A percentile compares a stretch with the other conserved stretches of the same genome.
Evolutionary conservation across 2,113 vertebrate species (phyloP).

Genomic region (Melierax canorus): DNA sequence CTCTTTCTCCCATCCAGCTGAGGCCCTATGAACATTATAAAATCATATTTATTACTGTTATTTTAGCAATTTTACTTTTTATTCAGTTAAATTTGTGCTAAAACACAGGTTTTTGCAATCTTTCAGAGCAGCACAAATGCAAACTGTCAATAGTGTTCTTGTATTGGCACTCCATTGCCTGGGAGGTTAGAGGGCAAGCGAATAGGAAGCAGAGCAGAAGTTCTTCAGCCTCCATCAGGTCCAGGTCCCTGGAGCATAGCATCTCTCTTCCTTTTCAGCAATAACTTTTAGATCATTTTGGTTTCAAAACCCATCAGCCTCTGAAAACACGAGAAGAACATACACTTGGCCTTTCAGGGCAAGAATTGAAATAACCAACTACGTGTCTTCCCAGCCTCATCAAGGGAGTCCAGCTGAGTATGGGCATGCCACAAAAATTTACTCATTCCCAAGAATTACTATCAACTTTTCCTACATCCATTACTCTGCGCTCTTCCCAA

Average conservation of each 20-base stretch:
- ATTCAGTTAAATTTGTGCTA: background rate
- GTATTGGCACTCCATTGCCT: background rate
- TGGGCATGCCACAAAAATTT: background rate
- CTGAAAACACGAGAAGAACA: background rate
- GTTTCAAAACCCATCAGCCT: background rate
- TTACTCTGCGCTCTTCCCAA: background rate
- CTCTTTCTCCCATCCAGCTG: background rate
- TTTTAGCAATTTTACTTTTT: background rate
- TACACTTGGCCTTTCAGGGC: background rate
- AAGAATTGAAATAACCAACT: background rate
- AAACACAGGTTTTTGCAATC: background rate
- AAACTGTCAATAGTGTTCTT: accelerated
- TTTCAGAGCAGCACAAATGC: background rate
- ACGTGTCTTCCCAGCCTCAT: background rate
- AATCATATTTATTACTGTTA: background rate
- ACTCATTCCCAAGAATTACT: background rate
- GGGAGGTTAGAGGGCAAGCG: background rate
- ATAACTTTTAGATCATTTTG: background rate
- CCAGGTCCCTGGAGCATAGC: background rate
- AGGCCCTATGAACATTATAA: background rate
- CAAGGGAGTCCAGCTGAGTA: background rate
- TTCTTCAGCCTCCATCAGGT: background rate
- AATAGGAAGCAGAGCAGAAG: background rate
- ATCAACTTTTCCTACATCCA: background rate
- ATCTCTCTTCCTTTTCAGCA: background rate